These are phyloP conservation scores for Xenops minutus DNA, from an alignment of 2,797 vertebrate species.

Conservation along the genomic window DNA sequence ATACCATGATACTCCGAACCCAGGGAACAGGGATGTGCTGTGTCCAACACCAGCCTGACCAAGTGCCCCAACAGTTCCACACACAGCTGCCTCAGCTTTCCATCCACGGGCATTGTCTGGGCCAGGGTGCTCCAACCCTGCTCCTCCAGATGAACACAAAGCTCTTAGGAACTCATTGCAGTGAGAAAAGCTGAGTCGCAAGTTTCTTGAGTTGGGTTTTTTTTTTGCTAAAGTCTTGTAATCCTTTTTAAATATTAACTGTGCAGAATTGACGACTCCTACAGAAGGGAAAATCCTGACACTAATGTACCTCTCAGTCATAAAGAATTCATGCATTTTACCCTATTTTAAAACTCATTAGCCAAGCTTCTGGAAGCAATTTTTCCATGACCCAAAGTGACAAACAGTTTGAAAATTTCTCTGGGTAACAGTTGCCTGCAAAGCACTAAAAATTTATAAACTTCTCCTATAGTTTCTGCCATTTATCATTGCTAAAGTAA, in stretches of 20 bases:
- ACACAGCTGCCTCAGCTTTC: not conserved
- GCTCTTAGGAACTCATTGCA: not conserved
- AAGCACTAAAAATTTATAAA: constrained; percentile 60
- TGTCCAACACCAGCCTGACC: not conserved
- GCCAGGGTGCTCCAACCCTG: not conserved
- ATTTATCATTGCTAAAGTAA: constrained; percentile 68
- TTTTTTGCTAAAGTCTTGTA: not conserved
- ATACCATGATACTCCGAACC: fast-evolving
- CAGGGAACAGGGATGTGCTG: not conserved
- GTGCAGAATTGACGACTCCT: not conserved
- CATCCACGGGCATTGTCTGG: fast-evolving
- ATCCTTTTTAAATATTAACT: constrained; percentile 29
- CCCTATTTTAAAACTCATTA: constrained; percentile 26
- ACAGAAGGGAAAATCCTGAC: not conserved
- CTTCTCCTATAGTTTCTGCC: constrained; percentile 18
- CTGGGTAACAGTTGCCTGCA: constrained; percentile 39
- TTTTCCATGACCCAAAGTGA: constrained; percentile 17
- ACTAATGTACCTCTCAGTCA: not conserved
- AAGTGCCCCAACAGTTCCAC: too few species aligned
- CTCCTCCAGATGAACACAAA: not conserved
- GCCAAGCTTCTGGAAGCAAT: constrained; percentile 5
- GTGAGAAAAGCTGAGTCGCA: not conserved
- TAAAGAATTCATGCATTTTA: constrained; percentile 45
- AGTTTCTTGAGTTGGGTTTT: not conserved
- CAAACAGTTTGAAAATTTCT: constrained; percentile 39